A percentile compares a stretch with the other conserved stretches of the same genome.
Conservation (phyloP, 2,113 vertebrate genomes). For the Meleagris gallopavo region DNA sequence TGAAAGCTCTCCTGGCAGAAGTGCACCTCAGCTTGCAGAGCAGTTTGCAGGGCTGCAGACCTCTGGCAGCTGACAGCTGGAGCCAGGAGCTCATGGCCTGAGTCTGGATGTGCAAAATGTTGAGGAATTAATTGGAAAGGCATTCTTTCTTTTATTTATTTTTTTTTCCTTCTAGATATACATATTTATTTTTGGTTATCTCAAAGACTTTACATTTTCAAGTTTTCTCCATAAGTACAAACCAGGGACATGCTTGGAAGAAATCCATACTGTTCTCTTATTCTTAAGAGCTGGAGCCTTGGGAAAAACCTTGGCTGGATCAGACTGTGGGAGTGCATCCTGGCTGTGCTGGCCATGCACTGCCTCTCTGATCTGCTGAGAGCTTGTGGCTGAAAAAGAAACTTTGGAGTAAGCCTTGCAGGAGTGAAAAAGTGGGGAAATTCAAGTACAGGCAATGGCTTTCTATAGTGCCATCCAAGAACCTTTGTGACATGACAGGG, state of each 20-base stretch:
- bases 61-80: neutral
- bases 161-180: neutral
- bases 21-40: neutral
- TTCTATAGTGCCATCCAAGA: neutral
- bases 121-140: constrained; percentile 34
- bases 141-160: neutral
- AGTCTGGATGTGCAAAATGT: neutral
- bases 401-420: neutral
- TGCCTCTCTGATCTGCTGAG: neutral
- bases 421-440: neutral
- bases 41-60: neutral
- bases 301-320: neutral
- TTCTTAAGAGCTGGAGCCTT: neutral
- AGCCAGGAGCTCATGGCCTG: neutral
- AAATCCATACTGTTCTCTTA: constrained; percentile 14
- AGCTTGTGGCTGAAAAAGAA: neutral
- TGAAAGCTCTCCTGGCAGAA: neutral
- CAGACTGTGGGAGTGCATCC: neutral
- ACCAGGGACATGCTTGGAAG: constrained; percentile 38
- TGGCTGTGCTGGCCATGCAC: neutral
- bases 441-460: neutral
- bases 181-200: constrained; percentile 12
- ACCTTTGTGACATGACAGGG: neutral
- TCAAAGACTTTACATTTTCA: constrained; percentile 15
- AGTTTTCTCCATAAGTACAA: neutral